Evolutionary conservation across 2,113 vertebrate genomes (phyloP).

Genomic region (Silurus meridionalis): DNA sequence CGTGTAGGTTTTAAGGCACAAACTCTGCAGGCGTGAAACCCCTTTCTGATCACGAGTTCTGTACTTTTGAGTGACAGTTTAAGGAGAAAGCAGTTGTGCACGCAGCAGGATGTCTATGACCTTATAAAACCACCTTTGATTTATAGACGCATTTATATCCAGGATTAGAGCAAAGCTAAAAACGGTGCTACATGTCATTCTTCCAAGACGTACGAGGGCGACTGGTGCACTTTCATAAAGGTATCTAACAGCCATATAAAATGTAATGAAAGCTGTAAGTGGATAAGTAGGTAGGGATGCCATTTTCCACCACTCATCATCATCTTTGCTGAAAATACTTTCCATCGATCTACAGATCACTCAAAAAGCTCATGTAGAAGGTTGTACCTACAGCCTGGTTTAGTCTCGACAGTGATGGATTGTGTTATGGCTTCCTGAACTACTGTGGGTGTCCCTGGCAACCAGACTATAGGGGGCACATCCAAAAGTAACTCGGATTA

Average conservation of each 20-base stretch:
- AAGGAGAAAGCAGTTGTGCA: neutral
- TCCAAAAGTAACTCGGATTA: constrained; percentile 13
- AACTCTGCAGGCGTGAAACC: neutral
- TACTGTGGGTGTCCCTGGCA: constrained; percentile 22
- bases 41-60: neutral
- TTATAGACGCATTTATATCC: neutral
- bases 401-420: neutral
- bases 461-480: neutral
- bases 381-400: neutral
- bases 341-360: neutral
- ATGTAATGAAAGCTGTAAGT: neutral
- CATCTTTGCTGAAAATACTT: neutral
- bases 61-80: neutral
- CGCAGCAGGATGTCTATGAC: neutral
- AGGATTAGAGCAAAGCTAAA: constrained; percentile 12
- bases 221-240: neutral
- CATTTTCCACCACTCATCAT: neutral
- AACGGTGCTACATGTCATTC: neutral
- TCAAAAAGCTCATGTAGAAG: neutral
- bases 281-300: neutral
- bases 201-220: neutral
- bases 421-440: neutral
- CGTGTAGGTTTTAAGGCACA: neutral
- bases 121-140: neutral
- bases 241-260: neutral